phyloP scores from a whole-genome alignment of 2,113 vertebrate species.

The Myxocyprinus asiaticus region DNA sequence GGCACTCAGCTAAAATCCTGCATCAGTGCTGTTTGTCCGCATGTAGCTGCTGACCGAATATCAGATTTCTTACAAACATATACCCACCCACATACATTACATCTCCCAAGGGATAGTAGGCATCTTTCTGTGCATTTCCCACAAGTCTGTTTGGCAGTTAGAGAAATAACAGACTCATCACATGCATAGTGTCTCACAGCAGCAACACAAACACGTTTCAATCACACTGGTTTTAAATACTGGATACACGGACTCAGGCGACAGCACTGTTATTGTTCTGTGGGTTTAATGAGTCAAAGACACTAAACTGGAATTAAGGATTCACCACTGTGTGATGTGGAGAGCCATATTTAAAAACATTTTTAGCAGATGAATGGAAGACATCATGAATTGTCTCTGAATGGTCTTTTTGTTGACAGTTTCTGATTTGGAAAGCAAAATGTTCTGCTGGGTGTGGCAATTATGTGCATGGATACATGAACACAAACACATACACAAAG shows the following conservation, averaged over 20 bases:
- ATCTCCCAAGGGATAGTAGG: constrained; percentile 45
- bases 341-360: too few relatives aligned
- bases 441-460: too few relatives aligned
- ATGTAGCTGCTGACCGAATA: constrained; percentile 26
- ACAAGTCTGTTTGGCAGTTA: constrained; percentile 24
- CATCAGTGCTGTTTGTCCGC: constrained; percentile 28
- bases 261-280: constrained; percentile 16
- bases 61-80: constrained; percentile 44
- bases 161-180: constrained; percentile 38
- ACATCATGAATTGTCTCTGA: background rate
- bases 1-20: constrained; percentile 15
- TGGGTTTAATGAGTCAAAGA: constrained; percentile 26
- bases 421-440: constrained; percentile 15
- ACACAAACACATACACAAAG: constrained; percentile 9
- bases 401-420: constrained; percentile 17
- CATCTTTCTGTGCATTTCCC: constrained; percentile 45
- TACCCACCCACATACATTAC: constrained; percentile 38
- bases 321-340: background rate
- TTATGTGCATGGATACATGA: too few relatives aligned
- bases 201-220: constrained; percentile 1
- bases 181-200: background rate
- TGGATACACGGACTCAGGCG: constrained; percentile 10
- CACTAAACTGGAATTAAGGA: background rate
- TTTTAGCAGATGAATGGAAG: too few relatives aligned
- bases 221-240: background rate